phyloP scores from a whole-genome alignment of 2,113 vertebrate genomes.

The Siniperca chuatsi region DNA sequence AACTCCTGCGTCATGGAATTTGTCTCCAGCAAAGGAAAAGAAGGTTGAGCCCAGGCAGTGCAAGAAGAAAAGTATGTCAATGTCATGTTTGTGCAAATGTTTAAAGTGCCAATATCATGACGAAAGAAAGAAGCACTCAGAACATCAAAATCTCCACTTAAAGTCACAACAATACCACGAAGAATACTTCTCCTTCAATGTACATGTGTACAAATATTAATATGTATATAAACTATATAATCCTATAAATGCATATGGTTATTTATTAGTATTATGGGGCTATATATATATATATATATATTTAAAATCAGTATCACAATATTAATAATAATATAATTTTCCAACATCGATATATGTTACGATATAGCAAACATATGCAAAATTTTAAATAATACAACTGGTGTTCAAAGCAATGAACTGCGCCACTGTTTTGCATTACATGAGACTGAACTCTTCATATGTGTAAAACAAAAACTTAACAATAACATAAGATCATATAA shows the following conservation, averaged over 20 bases:
- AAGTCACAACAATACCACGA: background rate
- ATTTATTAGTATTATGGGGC: too few species aligned
- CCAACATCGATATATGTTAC: too few species aligned
- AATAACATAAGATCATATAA: too few species aligned
- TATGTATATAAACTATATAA: background rate
- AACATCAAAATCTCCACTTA: too few species aligned
- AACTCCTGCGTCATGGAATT: constrained; percentile 60
- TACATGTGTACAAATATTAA: too few species aligned
- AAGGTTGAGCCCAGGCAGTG: background rate
- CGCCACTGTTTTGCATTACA: too few species aligned
- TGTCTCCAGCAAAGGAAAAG: background rate
- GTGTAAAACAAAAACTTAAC: too few species aligned
- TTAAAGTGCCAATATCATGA: background rate
- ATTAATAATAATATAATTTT: background rate
- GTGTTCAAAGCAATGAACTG: too few species aligned
- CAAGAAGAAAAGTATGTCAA: background rate
- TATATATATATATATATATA: background rate
- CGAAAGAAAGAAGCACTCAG: background rate
- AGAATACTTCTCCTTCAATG: too few species aligned
- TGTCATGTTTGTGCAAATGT: background rate
- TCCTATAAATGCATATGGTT: background rate
- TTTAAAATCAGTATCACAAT: background rate
- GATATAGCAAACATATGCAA: too few species aligned
- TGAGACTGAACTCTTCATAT: too few species aligned
- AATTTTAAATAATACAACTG: too few species aligned